Percentiles rank a stretch among this genome's conserved stretches.
Conservation (phyloP, 2,888 invertebrate genomes). For the Aphrophora alni region DNA sequence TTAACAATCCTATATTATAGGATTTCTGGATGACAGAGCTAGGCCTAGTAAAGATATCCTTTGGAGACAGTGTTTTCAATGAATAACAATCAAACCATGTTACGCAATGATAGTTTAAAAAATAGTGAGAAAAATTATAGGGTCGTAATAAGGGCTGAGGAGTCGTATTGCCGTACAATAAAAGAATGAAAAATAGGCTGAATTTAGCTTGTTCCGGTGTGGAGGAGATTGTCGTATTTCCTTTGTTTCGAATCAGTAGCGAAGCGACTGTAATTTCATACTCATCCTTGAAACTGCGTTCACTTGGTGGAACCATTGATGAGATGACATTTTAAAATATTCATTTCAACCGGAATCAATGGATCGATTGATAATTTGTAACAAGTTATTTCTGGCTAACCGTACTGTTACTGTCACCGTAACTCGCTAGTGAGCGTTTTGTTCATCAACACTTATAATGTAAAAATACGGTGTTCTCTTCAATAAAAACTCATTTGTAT, state of each 20-base stretch:
- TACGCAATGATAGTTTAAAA: background rate
- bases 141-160: background rate
- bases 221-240: conserved; percentile 14
- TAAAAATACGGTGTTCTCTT: no score
- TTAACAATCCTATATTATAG: background rate
- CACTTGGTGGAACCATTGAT: conserved; percentile 31
- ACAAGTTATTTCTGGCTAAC: no score
- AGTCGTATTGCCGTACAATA: background rate
- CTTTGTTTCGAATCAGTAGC: conserved; percentile 37
- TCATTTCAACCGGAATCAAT: background rate
- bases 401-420: no score
- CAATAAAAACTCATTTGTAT: no score
- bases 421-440: no score
- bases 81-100: background rate
- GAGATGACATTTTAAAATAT: background rate
- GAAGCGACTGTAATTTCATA: conserved; percentile 34
- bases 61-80: background rate
- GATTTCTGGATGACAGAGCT: background rate
- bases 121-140: background rate
- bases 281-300: conserved; percentile 30
- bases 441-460: no score
- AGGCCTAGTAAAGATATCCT: background rate
- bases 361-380: no score
- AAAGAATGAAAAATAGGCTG: conserved; percentile 35
- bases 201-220: conserved; percentile 34